Conservation (phyloP, 2,888 invertebrate genomes). For the Sminthurinus aureus region DNA sequence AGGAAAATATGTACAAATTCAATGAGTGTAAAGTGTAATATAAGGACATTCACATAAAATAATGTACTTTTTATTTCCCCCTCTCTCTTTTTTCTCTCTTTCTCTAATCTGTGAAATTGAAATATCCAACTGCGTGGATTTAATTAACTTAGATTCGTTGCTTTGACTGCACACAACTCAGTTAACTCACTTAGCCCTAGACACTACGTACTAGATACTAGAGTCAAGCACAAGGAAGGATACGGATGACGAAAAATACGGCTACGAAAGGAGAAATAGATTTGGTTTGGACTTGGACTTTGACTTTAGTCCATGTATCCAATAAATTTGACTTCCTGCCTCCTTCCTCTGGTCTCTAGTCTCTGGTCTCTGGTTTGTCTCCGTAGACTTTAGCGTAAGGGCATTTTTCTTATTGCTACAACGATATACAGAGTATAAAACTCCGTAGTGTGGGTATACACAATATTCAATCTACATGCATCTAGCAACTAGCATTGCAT, state of each 20-base stretch:
- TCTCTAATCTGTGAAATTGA: constrained; percentile 10
- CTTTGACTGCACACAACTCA: neutral
- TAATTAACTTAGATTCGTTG: neutral
- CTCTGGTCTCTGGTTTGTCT: neutral
- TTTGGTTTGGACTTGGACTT: neutral
- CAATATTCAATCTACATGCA: too few relatives aligned
- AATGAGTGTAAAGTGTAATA: too few relatives aligned
- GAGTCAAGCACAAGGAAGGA: too few relatives aligned
- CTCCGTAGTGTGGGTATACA: too few relatives aligned
- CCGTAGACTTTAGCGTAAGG: too few relatives aligned
- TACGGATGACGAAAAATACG: neutral
- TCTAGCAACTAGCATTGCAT: too few relatives aligned
- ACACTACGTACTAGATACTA: too few relatives aligned
- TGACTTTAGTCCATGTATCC: neutral
- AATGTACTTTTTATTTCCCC: neutral
- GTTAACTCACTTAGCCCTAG: neutral
- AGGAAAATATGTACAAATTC: too few relatives aligned
- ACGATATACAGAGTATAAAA: too few relatives aligned
- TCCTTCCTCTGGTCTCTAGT: neutral
- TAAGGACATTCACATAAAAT: too few relatives aligned
- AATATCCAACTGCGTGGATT: constrained; percentile 5
- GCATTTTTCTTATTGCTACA: too few relatives aligned
- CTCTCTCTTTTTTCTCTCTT: neutral
- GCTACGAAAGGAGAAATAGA: neutral
- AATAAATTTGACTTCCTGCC: neutral